Evolutionary conservation across 2,797 vertebrate genomes (phyloP).

Genomic region (Tokudaia tokunoshimensis): DNA sequence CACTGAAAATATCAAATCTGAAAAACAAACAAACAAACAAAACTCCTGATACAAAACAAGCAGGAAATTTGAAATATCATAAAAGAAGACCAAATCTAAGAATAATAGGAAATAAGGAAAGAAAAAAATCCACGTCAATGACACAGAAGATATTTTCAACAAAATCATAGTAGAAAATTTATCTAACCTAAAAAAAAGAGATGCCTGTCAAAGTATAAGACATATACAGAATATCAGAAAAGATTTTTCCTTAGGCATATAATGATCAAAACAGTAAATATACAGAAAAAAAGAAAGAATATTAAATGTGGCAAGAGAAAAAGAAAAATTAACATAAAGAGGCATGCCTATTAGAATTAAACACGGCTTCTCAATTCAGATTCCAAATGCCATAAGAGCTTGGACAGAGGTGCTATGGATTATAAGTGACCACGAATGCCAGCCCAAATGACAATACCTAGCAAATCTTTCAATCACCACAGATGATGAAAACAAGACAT

Average conservation of each 20-base stretch:
- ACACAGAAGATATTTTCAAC: background rate
- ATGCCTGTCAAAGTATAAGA: background rate
- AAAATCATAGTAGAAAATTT: background rate
- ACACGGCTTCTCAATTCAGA: too few relatives aligned
- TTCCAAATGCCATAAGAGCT: background rate
- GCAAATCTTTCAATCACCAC: background rate
- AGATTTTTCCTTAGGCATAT: background rate
- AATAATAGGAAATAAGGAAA: background rate
- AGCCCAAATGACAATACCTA: background rate
- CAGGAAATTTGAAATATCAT: background rate
- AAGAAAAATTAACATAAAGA: background rate
- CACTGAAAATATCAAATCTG: background rate
- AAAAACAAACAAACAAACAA: background rate
- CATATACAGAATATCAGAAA: background rate
- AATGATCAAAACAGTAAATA: background rate
- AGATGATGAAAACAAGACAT: background rate
- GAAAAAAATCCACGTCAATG: background rate
- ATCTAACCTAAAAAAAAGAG: background rate
- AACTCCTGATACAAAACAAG: background rate
- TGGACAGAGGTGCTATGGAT: too few relatives aligned
- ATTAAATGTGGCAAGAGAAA: background rate
- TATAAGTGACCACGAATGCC: background rate
- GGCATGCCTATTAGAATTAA: background rate
- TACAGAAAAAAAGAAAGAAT: background rate
- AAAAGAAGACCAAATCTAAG: background rate